Evolutionary conservation across 2,888 invertebrate genomes (phyloP).

Genomic region (Chouioia cunea): DNA sequence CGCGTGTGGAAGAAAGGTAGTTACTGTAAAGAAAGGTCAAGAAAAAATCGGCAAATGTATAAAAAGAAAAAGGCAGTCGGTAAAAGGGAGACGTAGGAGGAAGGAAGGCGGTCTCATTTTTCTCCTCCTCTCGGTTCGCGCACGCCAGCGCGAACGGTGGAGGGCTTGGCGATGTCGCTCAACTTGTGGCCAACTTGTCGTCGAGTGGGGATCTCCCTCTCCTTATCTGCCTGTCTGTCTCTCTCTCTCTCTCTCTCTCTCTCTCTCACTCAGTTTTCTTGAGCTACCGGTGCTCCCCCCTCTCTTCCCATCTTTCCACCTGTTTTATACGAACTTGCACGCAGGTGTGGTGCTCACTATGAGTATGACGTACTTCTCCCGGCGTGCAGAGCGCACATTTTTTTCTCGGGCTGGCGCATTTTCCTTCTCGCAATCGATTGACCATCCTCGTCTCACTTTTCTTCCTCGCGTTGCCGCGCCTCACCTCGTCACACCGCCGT

Average conservation of each 20-base stretch:
- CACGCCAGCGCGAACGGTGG: slow-evolving; percentile 47
- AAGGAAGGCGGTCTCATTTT: slow-evolving; percentile 64
- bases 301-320: slow-evolving; percentile 59
- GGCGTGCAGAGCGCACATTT: slow-evolving; percentile 11
- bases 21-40: slow-evolving; percentile 15
- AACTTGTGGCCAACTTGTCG: slow-evolving; percentile 55
- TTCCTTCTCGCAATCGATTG: too few species aligned
- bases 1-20: slow-evolving; percentile 3
- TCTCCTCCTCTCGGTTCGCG: slow-evolving; percentile 63
- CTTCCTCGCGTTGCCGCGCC: too few species aligned
- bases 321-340: slow-evolving; percentile 61
- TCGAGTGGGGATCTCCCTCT: slow-evolving; percentile 56
- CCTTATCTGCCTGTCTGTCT: slow-evolving; percentile 51
- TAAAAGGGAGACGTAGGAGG: slow-evolving; percentile 56
- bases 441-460: too few species aligned
- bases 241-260: slow-evolving; percentile 43
- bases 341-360: slow-evolving; percentile 54
- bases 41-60: slow-evolving; percentile 31
- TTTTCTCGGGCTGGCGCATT: background rate
- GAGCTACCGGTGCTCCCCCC: slow-evolving; percentile 38
- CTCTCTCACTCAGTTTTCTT: slow-evolving; percentile 20
- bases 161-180: slow-evolving; percentile 57
- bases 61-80: slow-evolving; percentile 13
- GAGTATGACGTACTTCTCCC: background rate
- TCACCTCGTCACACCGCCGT: too few species aligned